Evolutionary conservation across 2,113 vertebrate genomes (phyloP).

Genomic region (Bettongia penicillata): DNA sequence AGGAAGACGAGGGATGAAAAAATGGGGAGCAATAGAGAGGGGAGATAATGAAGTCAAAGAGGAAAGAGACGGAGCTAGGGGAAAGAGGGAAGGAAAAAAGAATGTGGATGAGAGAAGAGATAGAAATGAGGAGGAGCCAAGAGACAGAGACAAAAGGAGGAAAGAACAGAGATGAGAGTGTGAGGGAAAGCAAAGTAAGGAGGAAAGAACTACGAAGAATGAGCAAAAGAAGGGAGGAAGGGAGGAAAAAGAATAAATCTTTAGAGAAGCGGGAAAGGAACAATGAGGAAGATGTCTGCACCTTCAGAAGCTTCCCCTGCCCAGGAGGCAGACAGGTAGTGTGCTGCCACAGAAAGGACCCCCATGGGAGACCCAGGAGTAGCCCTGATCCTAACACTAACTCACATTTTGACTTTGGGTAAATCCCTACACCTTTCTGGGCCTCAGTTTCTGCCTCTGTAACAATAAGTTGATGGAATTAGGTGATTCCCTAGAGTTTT

Average conservation of each 20-base stretch:
- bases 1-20: background rate
- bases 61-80: background rate
- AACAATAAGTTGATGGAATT: background rate
- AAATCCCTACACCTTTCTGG: constrained; percentile 29
- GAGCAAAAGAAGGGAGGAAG: background rate
- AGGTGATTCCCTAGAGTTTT: background rate
- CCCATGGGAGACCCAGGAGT: background rate
- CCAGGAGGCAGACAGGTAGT: background rate
- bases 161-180: no score
- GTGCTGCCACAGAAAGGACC: no score
- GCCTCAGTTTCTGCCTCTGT: constrained; percentile 16
- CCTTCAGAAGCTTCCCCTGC: no score
- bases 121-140: background rate
- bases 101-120: background rate
- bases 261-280: background rate
- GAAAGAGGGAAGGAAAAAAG: background rate
- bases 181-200: no score
- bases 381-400: background rate
- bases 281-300: background rate
- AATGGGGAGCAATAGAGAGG: background rate
- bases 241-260: no score
- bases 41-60: background rate
- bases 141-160: no score
- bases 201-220: no score
- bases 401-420: background rate